Percentiles rank a stretch among this genome's conserved stretches.
Conservation (phyloP, 2,797 vertebrate genomes). For the Sorex maritimensis region DNA sequence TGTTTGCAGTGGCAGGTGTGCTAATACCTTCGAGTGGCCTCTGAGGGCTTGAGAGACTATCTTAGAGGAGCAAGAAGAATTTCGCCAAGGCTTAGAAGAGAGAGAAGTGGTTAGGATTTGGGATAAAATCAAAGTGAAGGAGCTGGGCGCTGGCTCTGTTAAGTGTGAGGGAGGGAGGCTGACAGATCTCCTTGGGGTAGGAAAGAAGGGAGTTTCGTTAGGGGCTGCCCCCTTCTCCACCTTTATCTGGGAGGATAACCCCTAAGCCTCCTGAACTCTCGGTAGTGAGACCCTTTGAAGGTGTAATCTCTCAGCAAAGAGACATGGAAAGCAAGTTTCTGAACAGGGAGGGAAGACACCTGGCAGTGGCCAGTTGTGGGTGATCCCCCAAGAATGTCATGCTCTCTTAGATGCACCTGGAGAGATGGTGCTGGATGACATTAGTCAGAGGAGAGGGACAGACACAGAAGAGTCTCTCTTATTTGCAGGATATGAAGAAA, state of each 20-base stretch:
- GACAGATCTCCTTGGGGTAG: neutral
- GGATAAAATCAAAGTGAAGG: neutral
- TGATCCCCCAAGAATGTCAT: neutral
- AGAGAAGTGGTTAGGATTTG: constrained; percentile 2
- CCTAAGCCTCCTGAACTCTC: neutral
- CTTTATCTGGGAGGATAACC: neutral
- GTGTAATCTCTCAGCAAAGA: neutral
- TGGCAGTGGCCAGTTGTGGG: fast-evolving
- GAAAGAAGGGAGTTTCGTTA: neutral
- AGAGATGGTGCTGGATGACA: too few species aligned
- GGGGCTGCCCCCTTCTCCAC: neutral
- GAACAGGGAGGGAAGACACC: neutral
- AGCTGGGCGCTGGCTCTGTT: neutral
- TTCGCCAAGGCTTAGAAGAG: constrained; percentile 13
- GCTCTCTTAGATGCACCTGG: too few species aligned
- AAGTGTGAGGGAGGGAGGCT: neutral
- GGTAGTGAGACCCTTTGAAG: neutral
- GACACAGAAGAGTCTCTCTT: too few species aligned
- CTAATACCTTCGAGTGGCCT: neutral
- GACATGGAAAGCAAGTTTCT: neutral
- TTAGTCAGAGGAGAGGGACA: too few species aligned
- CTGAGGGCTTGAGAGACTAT: neutral
- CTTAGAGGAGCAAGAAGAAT: neutral
- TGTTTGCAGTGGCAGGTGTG: neutral
- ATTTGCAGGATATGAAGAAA: too few species aligned